Base-by-base conservation (phyloP, 2,797 vertebrate genomes). In the Crenuchus spilurus region DNA sequence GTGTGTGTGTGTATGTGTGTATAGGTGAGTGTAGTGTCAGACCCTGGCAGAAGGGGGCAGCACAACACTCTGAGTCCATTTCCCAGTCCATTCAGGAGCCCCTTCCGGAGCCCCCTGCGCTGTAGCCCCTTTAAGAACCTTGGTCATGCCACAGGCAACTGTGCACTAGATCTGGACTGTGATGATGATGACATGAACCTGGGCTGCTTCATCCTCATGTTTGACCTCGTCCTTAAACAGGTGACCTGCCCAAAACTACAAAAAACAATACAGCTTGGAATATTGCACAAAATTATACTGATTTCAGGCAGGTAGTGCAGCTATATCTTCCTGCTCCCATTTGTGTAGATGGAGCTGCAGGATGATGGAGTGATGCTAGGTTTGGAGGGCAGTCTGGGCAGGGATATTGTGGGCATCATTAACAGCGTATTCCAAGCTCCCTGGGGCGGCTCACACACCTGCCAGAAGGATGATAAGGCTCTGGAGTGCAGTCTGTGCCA, bases 121-220 rank as follows among this genome's bases (percentile, higher is more conserved):
- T 95, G 94, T 60, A 99, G 97, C 85, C 96, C 97, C 65, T 97
- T 98, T 82, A 97, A 97, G 89, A 98, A 97, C 89, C 93, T 98
- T 79, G 96, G 96, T 41, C 96, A 95, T 16, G 91, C 94, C 7
- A 82, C 93, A 0, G 95, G 94, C 46, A 95, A 95, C 90, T 97
- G 95, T 71, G 90, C 94, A 71, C 93, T 95, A 85, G 98, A 99
- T 86, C 93, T 98, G 88, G 98, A 99, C 82, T 95, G 95, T 83
- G 97, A 99, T 35, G 97, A 99, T 37, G 97, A 99, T 41, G 98
- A 99, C 87, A 97, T 99, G 95, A 99, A 99, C 91, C 93, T 99
- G 67, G 95, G 95, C 89, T 99, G 97, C 90, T 99, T 99, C 88
- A 99, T 99, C 87, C 95, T 99, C 82, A 99, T 99, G 98, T 99